Percentiles rank a stretch among this genome's conserved stretches.
phyloP scores from a whole-genome alignment of 2,888 invertebrate species.

The Lasioglossum marginatum region DNA sequence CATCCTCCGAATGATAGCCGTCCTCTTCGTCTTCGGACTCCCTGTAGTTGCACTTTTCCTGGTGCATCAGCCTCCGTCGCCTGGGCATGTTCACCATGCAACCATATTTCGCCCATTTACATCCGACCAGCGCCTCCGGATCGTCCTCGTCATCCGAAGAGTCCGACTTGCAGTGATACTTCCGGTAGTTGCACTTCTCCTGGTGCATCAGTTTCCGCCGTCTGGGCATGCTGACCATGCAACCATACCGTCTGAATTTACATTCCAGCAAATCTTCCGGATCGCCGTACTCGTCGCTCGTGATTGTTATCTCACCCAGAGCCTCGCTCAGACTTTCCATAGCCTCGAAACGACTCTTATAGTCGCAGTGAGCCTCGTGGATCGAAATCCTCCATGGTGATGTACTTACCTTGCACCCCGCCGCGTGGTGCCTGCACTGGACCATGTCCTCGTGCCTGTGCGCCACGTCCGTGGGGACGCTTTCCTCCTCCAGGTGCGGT shows the following conservation, averaged over 20 bases:
- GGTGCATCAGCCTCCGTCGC: background rate
- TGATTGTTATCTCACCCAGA: conserved; percentile 42
- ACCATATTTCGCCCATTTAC: conserved; percentile 75
- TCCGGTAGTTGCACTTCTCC: conserved; percentile 73
- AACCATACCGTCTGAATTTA: conserved; percentile 72
- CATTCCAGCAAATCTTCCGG: conserved; percentile 74
- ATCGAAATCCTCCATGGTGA: conserved; percentile 72
- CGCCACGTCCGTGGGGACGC: conserved; percentile 74
- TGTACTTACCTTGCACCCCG: conserved; percentile 76
- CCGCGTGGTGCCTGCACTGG: conserved; percentile 69
- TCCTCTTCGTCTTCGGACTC: conserved; percentile 26
- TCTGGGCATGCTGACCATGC: conserved; percentile 77
- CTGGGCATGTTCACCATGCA: conserved; percentile 74
- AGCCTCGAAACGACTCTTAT: conserved; percentile 65
- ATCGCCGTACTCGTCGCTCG: conserved; percentile 43
- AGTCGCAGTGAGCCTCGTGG: conserved; percentile 77
- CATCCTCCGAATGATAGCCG: conserved; percentile 24
- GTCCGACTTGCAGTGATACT: conserved; percentile 42
- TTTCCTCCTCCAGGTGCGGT: conserved; percentile 75
- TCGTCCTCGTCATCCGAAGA: conserved; percentile 54
- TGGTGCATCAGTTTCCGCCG: conserved; percentile 74
- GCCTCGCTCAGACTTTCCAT: conserved; percentile 40
- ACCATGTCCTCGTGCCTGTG: conserved; percentile 64
- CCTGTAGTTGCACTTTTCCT: background rate
- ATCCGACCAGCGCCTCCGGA: conserved; percentile 74